A percentile compares a stretch with the other conserved stretches of the same genome.
Conservation (phyloP, 1,140 invertebrate species). For the Idris sp. region DNA sequence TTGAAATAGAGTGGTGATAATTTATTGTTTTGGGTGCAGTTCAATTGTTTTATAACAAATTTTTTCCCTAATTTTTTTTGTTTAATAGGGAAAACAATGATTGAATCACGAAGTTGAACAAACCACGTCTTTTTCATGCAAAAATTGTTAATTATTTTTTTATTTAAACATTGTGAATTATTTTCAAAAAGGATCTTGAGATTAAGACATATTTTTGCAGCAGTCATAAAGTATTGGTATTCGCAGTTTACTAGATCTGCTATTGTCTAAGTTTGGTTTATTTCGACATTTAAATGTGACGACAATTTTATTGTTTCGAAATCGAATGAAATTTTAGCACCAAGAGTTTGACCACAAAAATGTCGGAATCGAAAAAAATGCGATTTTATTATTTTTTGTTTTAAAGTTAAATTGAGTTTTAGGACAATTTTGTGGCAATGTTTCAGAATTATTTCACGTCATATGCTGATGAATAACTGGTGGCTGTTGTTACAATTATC, state of each 20-base stretch:
- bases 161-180: slow-evolving; percentile 2
- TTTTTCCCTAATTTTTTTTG: too few species aligned
- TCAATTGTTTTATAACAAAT: neutral
- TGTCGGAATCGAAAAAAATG: slow-evolving; percentile 9
- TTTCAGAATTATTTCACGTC: slow-evolving; percentile 9
- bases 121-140: too few species aligned
- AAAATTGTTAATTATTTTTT: neutral
- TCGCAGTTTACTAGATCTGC: slow-evolving; percentile 29
- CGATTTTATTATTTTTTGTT: neutral
- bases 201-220: slow-evolving; percentile 47
- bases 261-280: slow-evolving; percentile 57
- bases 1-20: slow-evolving; percentile 17
- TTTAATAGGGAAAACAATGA: neutral
- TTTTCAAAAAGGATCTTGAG: slow-evolving; percentile 18
- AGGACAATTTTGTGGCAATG: slow-evolving; percentile 17
- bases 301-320: slow-evolving; percentile 25
- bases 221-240: slow-evolving; percentile 15
- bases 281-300: slow-evolving; percentile 41
- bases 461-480: slow-evolving; percentile 34
- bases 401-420: slow-evolving; percentile 2
- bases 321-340: slow-evolving; percentile 31
- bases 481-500: slow-evolving; percentile 40
- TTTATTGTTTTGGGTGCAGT: neutral
- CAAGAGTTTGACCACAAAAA: slow-evolving; percentile 27
- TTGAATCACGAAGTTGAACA: neutral